Conservation (phyloP, 2,113 vertebrate species). For the Cyanocitta stelleri region DNA sequence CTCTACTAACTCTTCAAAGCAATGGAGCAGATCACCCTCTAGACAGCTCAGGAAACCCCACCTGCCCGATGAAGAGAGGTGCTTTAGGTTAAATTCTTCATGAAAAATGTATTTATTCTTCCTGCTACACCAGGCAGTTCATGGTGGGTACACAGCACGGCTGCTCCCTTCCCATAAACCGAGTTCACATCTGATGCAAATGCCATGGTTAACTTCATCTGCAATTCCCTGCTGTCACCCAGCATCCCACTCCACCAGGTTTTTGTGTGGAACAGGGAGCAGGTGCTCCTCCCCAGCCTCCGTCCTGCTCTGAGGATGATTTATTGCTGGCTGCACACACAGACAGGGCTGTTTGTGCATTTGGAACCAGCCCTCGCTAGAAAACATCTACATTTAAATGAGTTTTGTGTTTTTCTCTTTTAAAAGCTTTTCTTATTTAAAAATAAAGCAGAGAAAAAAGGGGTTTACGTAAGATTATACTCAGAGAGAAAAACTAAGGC, state of each 20-base stretch:
- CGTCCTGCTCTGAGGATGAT: neutral
- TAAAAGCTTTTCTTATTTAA: neutral
- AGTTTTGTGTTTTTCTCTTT: neutral
- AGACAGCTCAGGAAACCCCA: neutral
- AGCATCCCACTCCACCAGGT: fast-evolving
- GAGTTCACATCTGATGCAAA: neutral
- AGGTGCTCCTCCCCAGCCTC: neutral
- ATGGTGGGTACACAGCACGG: fast-evolving
- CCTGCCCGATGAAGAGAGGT: neutral
- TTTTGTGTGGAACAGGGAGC: neutral
- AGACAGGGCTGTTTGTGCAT: neutral
- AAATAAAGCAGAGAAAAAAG: neutral
- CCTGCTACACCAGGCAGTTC: neutral
- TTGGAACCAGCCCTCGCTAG: neutral
- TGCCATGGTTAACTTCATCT: neutral
- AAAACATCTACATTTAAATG: neutral
- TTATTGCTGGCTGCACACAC: neutral
- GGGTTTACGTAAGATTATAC: neutral
- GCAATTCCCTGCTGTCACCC: neutral
- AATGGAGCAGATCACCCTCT: neutral
- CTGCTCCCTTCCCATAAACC: neutral
- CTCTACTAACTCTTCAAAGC: neutral
- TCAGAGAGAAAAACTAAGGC: neutral
- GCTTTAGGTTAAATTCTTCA: neutral
- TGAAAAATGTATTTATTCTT: neutral